Evolutionary conservation across 2,888 invertebrate species (phyloP).

Genomic region (Saturnia pavonia): DNA sequence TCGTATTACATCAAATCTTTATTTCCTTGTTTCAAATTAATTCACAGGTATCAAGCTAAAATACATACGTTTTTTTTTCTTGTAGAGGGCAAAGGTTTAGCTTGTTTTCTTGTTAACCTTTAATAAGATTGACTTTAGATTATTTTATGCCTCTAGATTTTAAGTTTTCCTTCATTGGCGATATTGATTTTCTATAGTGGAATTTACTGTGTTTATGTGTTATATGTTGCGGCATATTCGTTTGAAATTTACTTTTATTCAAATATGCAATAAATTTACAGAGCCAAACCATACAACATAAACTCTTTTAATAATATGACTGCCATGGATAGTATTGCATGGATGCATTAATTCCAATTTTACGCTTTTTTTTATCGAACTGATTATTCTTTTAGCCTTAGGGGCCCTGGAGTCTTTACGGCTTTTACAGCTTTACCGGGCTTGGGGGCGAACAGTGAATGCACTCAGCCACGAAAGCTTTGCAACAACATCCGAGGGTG

Average conservation of each 20-base stretch:
- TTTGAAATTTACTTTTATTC: not conserved
- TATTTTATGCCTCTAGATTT: not conserved
- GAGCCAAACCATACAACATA: not conserved
- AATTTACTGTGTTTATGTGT: not conserved
- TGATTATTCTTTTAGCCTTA: too few relatives aligned
- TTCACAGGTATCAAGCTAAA: constrained; percentile 2
- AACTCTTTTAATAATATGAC: too few relatives aligned
- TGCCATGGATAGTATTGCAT: too few relatives aligned
- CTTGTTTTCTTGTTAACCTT: not conserved
- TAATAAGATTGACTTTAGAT: not conserved
- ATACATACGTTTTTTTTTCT: constrained; percentile 25
- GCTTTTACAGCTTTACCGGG: too few relatives aligned
- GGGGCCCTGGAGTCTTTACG: too few relatives aligned
- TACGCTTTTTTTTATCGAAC: too few relatives aligned
- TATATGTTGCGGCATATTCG: not conserved
- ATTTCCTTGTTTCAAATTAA: constrained; percentile 28
- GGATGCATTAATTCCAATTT: too few relatives aligned
- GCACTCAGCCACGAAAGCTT: too few relatives aligned
- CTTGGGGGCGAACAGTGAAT: too few relatives aligned
- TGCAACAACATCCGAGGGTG: too few relatives aligned
- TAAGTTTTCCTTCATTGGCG: not conserved
- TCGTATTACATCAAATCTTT: constrained; percentile 19
- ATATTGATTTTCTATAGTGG: not conserved
- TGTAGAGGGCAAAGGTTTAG: constrained; percentile 1
- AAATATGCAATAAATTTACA: not conserved